Percentiles rank a stretch among this genome's conserved stretches.
phyloP scores from a whole-genome alignment of 2,888 invertebrate species.

The Himalopsyche anomala region DNA sequence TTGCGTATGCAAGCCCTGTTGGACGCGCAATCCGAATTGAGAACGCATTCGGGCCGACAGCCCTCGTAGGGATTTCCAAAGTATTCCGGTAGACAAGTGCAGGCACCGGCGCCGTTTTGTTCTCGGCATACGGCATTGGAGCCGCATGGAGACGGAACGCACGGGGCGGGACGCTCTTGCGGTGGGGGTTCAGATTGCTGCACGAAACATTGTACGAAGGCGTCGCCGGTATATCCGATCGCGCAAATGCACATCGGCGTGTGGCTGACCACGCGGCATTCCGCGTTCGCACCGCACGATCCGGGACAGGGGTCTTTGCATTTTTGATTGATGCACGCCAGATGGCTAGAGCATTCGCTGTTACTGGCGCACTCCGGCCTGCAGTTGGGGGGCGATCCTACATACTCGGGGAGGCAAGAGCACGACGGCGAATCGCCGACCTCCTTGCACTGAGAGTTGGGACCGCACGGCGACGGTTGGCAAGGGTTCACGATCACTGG shows the following conservation, averaged over 20 bases:
- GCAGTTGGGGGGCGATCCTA: too few relatives aligned
- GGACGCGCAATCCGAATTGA: slow-evolving; percentile 85
- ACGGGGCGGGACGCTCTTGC: slow-evolving; percentile 75
- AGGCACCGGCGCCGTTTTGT: slow-evolving; percentile 73
- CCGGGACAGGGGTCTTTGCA: too few relatives aligned
- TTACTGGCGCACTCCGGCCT: too few relatives aligned
- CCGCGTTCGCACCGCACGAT: too few relatives aligned
- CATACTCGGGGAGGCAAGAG: too few relatives aligned
- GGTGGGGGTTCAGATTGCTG: slow-evolving; percentile 69
- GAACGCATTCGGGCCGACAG: slow-evolving; percentile 82
- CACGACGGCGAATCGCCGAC: too few relatives aligned
- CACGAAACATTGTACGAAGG: slow-evolving; percentile 80
- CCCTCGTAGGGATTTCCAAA: slow-evolving; percentile 86
- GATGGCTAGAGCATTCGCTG: too few relatives aligned
- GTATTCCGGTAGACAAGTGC: slow-evolving; percentile 86
- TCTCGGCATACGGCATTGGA: slow-evolving; percentile 90
- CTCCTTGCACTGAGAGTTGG: too few relatives aligned
- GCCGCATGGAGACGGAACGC: slow-evolving; percentile 81
- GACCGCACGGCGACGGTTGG: too few relatives aligned
- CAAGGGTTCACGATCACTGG: too few relatives aligned
- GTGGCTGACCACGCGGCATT: slow-evolving; percentile 79
- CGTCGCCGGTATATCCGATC: slow-evolving; percentile 83
- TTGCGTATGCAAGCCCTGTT: slow-evolving; percentile 85
- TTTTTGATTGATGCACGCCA: too few relatives aligned
- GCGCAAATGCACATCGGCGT: slow-evolving; percentile 83